Base-by-base conservation (phyloP, 2,888 invertebrate genomes). In the Cosmorhoe ocellata region DNA sequence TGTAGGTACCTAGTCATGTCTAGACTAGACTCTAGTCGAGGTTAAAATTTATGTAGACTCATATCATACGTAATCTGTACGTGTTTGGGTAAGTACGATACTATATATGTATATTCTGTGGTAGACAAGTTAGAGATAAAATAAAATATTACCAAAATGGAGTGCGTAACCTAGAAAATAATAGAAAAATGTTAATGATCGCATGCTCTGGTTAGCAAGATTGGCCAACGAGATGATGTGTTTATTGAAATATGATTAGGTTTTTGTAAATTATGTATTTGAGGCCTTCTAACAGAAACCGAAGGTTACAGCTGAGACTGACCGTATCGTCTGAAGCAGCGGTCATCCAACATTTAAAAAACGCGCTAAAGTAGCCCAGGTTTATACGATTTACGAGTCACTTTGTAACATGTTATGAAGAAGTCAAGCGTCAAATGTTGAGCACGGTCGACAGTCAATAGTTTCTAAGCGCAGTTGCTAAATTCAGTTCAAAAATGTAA, bases 171-270 rank as follows among this genome's bases (percentile, higher is more conserved):
- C 38, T 40, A 51, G 31, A 51, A 45, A 48, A 49, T 49, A 52
- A 52, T 51, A 57, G 52, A 55, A 56, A 52, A 49, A 57, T 51
- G 34, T 49, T 58, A 54, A 52, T 56, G 44, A 48, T 49, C 49
- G 58, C 53, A 59, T 64, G 69, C 66, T 64, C 67, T 66, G 56
- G 49, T 68, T 67, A 50, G 28, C 61, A 56, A 40, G 60, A 62
- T 65, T 66, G 51, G 47, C 57, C 60, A 65, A 68, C 59, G 51
- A 53, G 36, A 52, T 46, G 36, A 52, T 46, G 14, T 32, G 43
- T 33, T 44, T 44, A 48, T 44, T 40, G 31, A 52, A 47, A 44
- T 47, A 43, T 33, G n/a, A 40, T 47, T 43, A 14, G 14, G 18
- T 30, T 41, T 30, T 30, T 3, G 30, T 24, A 39, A 9, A 26